Evolutionary conservation across 64 coral and sea anemone genomes (phyloP), one percentile per base, ranked within the genome.

Genomic region (Pachyseris speciosa): DNA sequence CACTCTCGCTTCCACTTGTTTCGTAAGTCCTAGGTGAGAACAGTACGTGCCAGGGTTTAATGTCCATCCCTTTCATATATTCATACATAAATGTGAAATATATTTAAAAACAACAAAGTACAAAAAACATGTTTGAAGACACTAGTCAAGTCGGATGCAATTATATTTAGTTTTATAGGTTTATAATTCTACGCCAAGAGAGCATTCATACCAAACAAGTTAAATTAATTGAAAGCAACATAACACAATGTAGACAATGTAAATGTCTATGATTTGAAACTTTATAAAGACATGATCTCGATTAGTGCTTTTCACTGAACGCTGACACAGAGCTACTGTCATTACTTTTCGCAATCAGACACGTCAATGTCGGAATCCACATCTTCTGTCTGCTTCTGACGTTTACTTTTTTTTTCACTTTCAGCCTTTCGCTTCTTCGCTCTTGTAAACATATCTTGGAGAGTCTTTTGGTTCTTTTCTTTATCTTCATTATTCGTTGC

Each of bases 351-450:
- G 24, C 71, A 74, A 20, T 74, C 71, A 15, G 48, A 80, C 29
- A 55, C 44, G 76, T 80, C 76, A 80, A 55, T 80, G 76, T 55
- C 76, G 19, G 76, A 58, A 12, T 80, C 45, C 19, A 80, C 45
- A 25, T 52, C 50, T 16, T 48, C 76, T 58, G 30, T 7, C 32
- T 31, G 4, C 36, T 60, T 83, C 26, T 77, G 74, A 38, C 74
- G 45, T 47, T 83, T 83, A 28, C 2, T 22, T 57, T 31, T 83
- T 34, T 61, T 34, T 60, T 61, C 55, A 9, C 17, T 27, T 63
- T 58, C 11, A 64, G 53, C 27, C n/a, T 61, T 83, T 31, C 53
- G 52, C 53, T 40, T 60, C 0, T 27, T 15, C 34, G 53, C 78
- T 40, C 50, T 11, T 77, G 45, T 7, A 10, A 77, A 77, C 30